Base-by-base conservation (phyloP, 2,888 invertebrate genomes). In the Xestia c-nigrum region DNA sequence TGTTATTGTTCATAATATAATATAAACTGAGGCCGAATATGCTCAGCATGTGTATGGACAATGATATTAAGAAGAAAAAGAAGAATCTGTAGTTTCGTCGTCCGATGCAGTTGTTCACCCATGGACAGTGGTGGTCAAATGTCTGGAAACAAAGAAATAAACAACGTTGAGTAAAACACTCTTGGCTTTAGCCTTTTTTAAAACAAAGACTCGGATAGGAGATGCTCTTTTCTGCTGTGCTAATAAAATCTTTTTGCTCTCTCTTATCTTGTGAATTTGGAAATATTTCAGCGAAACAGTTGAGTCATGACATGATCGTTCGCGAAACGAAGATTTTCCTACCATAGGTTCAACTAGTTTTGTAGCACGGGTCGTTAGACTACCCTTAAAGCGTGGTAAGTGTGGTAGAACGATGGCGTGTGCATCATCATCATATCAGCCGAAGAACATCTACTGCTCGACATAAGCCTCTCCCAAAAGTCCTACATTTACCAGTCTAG, bases 101-200 rank as follows among this genome's bases (percentile, higher is more conserved):
- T 85, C 99, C 99, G 93, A 99, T 99, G 95, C 99, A 99, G 96
- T 99, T 99, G 97, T 99, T 99, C 92, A 99, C 99, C 99, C 99
- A 99, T 84, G 99, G 99, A 96, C 99, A 99, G 97, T 99, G 99
- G 97, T 99, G 99, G 97, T 99, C 99, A 96, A 99, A 99, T 76
- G 99, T 99, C 99, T 99, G 97, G 72, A 97, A 97, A 89, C 88
- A 89, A 90, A 88, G 50, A 87, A 75, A 57, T 6, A 31, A 43
- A 63, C 21, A 12, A 31, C 1, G 31, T 31, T 31, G n/a, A n/a
- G n/a, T n/a, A n/a, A n/a, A n/a, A n/a, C n/a, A n/a, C n/a, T n/a
- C n/a, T n/a, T n/a, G n/a, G n/a, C n/a, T n/a, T n/a, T n/a, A n/a
- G n/a, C n/a, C n/a, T n/a, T n/a, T n/a, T n/a, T n/a, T n/a, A n/a